Evolutionary conservation across 2,888 invertebrate genomes (phyloP), one percentile per base, ranked within the genome.

Genomic region (Esperia sulphurella): DNA sequence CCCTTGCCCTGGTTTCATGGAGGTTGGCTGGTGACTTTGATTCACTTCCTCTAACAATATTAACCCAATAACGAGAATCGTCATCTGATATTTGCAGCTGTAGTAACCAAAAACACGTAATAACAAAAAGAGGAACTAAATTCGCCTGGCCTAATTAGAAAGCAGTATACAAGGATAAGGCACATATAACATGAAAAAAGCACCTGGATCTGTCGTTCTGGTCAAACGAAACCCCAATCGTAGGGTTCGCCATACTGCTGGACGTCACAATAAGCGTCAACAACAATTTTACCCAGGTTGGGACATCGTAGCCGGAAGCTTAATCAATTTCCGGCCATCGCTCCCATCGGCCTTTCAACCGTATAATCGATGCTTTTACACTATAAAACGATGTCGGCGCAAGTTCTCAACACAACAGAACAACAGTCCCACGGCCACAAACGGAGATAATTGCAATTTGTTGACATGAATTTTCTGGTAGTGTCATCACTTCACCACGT

Each of bases 171-270:
- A 3, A 12, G 12, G 37, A 2, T 6, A 12, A 37, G 39, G 14
- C 9, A 14, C 39, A 14, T 39, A 39, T n/a, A 39, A 39, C 9
- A 39, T 39, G 14, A 35, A 30, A 46, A 39, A 10, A 39, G 41
- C 43, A 84, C 93, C 93, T 93, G 79, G 91, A 90, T 86, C 91
- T 92, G 71, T 93, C 93, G 85, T 92, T 91, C 61, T 92, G 92
- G 83, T 94, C 94, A 78, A 94, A 94, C 49, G 92, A 90, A 70
- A 91, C 91, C 76, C 93, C 93, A 88, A 93, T 93, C 52, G 80
- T 78, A 57, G 87, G 79, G 68, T 83, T 87, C 68, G 88, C 85
- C 88, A 89, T 89, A 58, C 72, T 73, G 72, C 65, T 57, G 68
- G 65, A 61, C 55, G 61, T 65, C 60, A 69, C 62, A 30, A 56